phyloP scores from a whole-genome alignment of 2,797 vertebrate genomes.

The Picus viridis region DNA sequence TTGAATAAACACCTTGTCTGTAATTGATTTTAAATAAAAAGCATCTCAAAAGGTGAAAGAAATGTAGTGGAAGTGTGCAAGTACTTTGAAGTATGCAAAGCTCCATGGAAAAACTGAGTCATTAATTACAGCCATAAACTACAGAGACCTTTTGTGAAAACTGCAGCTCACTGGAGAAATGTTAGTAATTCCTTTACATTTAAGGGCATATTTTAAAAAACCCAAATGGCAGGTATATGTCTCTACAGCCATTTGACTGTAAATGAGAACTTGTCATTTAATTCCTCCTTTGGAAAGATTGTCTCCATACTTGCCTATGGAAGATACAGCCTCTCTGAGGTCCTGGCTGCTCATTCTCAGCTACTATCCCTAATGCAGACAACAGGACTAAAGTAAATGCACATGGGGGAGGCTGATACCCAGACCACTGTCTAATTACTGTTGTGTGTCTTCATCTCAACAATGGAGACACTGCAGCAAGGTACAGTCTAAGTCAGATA shows the following conservation, averaged over 20 bases:
- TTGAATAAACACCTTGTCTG: not conserved
- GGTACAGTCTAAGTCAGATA: not conserved
- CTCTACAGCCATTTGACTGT: not conserved
- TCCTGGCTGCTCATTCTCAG: not conserved
- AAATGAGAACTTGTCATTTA: not conserved
- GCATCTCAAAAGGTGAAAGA: not conserved
- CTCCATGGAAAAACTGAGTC: not conserved
- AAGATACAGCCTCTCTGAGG: not conserved
- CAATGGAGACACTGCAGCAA: not conserved
- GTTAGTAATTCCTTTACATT: not conserved
- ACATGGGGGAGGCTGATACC: not conserved
- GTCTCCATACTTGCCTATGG: not conserved
- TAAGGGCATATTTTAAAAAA: not conserved
- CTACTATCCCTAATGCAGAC: not conserved
- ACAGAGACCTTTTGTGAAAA: conserved; percentile 8
- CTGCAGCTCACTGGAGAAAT: not conserved
- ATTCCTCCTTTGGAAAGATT: conserved; percentile 2
- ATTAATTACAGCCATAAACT: conserved; percentile 5
- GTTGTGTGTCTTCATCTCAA: not conserved
- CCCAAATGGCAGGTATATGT: not conserved
- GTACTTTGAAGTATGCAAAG: not conserved
- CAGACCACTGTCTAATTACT: not conserved
- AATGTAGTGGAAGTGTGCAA: not conserved
- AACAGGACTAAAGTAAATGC: not conserved
- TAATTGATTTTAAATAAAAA: conserved; percentile 18